phyloP scores from a whole-genome alignment of 2,797 vertebrate species.

The Sebastes vulpes region DNA sequence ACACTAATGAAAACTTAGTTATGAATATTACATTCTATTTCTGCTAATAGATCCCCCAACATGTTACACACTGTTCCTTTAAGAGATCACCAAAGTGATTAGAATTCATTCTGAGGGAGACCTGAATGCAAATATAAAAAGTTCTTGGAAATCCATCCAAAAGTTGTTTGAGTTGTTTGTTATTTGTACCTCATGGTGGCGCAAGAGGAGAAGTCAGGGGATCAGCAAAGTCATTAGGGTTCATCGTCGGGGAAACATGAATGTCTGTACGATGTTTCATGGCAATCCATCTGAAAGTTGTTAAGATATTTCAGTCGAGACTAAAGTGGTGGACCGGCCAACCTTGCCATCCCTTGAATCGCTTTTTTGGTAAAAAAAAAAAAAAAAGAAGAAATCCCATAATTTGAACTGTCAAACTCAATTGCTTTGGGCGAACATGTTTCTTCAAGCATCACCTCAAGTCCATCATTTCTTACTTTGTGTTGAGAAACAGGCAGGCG shows the following conservation, averaged over 20 bases:
- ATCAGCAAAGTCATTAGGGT: neutral
- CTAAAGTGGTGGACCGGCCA: neutral
- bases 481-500: neutral
- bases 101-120: neutral
- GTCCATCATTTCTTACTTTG: neutral
- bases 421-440: neutral
- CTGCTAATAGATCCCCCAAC: no score
- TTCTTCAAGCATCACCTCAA: neutral
- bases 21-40: no score
- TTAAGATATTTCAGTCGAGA: neutral
- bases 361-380: neutral
- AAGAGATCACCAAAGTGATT: neutral
- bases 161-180: rapidly evolving
- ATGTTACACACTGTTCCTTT: no score
- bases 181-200: neutral
- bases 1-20: no score
- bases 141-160: neutral
- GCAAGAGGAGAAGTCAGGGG: neutral
- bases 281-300: neutral
- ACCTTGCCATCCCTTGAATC: neutral
- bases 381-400: neutral
- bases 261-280: no score
- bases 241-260: neutral
- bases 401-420: neutral
- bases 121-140: neutral